Base-by-base conservation (phyloP, 2,888 invertebrate genomes). In the Lepidocyrtoides sp. region DNA sequence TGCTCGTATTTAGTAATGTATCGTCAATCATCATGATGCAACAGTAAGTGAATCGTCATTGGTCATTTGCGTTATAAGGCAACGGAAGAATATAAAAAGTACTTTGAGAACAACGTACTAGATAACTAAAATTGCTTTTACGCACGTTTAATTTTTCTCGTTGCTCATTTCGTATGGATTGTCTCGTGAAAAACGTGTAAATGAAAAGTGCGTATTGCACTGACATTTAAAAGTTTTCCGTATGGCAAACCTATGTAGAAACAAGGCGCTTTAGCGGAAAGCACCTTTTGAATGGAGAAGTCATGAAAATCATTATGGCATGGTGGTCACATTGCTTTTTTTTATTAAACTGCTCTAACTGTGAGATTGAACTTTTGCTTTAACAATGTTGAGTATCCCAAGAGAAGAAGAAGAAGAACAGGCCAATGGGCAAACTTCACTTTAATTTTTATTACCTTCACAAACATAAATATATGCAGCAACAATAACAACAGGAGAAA, bases 61-160 rank as follows among this genome's bases (percentile, higher is more conserved):
- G n/a, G n/a, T n/a, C n/a, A n/a, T n/a, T n/a, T n/a, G n/a, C n/a
- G n/a, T n/a, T n/a, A n/a, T n/a, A n/a, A n/a, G n/a, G n/a, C n/a
- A n/a, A n/a, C n/a, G n/a, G n/a, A n/a, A n/a, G n/a, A n/a, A n/a
- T n/a, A n/a, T n/a, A n/a, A 36, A 1, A 48, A 20, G 41, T 44
- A 44, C 2, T 12, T 4, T 44, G 12, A 8, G 32, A 12, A 4
- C 23, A 41, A 29, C 29, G 54, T n/a, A n/a, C n/a, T 51, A 26
- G 41, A 17, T n/a, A 82, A 82, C 36, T 14, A 41, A 82, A 82
- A 82, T 26, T 82, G 82, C 82, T 60, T 63, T 41, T 63, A 63
- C 48, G 23, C 48, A 48, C 83, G 8, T 57, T 57, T 41, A 41
- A 82, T 54, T 57, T 36, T 29, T 36, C 41, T 41, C 23, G 26